phyloP scores from a whole-genome alignment of 2,113 vertebrate genomes.

The Acanthisitta chloris region DNA sequence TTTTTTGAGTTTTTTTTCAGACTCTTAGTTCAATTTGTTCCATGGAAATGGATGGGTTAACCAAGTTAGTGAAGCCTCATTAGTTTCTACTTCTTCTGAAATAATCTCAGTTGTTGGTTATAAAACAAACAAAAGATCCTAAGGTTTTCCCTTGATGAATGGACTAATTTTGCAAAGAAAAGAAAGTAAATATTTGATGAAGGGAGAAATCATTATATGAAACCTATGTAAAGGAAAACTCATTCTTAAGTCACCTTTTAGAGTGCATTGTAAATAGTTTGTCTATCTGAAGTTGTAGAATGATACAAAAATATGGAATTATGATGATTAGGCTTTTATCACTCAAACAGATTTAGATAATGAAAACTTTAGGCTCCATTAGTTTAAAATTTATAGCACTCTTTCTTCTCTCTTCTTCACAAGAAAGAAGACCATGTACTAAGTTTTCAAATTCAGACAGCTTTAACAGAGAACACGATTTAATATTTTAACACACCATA shows the following conservation, averaged over 20 bases:
- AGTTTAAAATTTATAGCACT: not conserved
- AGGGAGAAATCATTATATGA: not conserved
- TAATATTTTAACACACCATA: not conserved
- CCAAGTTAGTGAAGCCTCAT: not conserved
- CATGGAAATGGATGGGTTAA: not conserved
- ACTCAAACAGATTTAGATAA: not conserved
- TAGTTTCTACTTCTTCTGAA: not conserved
- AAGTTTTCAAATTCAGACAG: not conserved
- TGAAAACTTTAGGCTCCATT: not conserved
- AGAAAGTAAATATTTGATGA: not conserved
- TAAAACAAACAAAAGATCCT: not conserved
- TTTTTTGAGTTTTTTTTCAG: not conserved
- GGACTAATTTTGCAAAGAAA: not conserved
- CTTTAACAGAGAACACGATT: not conserved
- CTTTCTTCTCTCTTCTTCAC: not conserved
- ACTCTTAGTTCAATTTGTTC: not conserved
- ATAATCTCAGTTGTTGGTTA: not conserved
- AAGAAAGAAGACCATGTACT: not conserved
- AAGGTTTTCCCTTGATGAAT: not conserved
- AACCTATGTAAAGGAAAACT: not conserved
- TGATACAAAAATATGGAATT: not conserved
- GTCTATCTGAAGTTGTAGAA: not conserved
- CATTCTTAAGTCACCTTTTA: not conserved
- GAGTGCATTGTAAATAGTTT: not conserved
- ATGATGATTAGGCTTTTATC: not conserved